Conservation (phyloP, 2,888 invertebrate species). For the Lomographa bimaculata region DNA sequence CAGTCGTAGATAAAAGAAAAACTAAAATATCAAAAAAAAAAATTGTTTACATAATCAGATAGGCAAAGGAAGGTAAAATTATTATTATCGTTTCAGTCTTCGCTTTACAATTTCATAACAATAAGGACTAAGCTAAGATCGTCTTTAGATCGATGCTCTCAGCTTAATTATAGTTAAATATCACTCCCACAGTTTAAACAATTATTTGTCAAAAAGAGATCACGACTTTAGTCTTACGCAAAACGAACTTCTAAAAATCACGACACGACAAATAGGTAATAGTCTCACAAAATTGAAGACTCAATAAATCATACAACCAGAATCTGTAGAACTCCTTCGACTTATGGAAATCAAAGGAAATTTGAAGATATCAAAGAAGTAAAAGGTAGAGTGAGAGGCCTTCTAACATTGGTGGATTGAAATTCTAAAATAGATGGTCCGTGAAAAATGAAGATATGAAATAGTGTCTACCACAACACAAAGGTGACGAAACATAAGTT, state of each 20-base stretch:
- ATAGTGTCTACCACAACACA: slow-evolving; percentile 22
- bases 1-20: neutral
- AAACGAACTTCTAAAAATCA: slow-evolving; percentile 44
- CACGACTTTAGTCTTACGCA: slow-evolving; percentile 45
- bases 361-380: slow-evolving; percentile 4
- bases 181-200: slow-evolving; percentile 42
- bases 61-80: no score
- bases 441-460: slow-evolving; percentile 43
- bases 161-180: slow-evolving; percentile 34
- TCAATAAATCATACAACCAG: slow-evolving; percentile 35
- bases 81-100: no score
- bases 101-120: neutral
- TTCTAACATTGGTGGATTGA: slow-evolving; percentile 19
- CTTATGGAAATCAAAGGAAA: slow-evolving; percentile 5
- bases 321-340: slow-evolving; percentile 11
- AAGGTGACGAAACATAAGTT: slow-evolving; percentile 32
- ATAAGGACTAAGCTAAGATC: slow-evolving; percentile 1
- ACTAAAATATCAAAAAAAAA: no score
- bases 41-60: no score
- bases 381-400: slow-evolving; percentile 21
- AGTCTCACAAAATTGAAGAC: slow-evolving; percentile 36
- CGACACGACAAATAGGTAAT: slow-evolving; percentile 43
- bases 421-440: slow-evolving; percentile 36
- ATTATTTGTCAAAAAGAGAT: slow-evolving; percentile 35
- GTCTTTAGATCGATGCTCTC: slow-evolving; percentile 3